phyloP scores from a whole-genome alignment of 2,888 invertebrate species.

The Diogma glabrata region DNA sequence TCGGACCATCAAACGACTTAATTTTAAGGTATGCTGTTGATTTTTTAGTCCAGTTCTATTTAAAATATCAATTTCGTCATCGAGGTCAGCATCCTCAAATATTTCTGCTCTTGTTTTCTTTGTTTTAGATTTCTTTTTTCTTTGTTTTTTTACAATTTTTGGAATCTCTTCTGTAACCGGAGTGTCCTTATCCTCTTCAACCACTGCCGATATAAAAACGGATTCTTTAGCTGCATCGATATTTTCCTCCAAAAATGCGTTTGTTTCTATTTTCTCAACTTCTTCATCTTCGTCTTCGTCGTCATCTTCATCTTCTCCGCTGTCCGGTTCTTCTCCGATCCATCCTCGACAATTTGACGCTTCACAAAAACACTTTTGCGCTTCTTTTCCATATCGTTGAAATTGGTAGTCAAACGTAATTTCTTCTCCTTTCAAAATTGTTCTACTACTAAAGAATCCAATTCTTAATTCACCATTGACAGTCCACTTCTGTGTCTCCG shows the following conservation, averaged over 20 bases:
- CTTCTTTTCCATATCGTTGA: conserved; percentile 91
- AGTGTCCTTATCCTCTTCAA: neutral
- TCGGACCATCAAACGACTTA: conserved; percentile 86
- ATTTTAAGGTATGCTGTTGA: conserved; percentile 75
- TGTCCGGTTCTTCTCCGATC: conserved; percentile 83
- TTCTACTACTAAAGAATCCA: conserved; percentile 88
- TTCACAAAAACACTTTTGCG: conserved; percentile 93
- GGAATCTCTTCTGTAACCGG: neutral
- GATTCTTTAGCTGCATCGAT: neutral
- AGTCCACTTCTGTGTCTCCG: conserved; percentile 97
- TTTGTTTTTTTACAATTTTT: conserved; percentile 29
- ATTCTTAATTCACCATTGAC: conserved; percentile 87
- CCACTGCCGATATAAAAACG: neutral
- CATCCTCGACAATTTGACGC: conserved; percentile 83
- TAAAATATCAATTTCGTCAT: conserved; percentile 79
- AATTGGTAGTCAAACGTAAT: conserved; percentile 98
- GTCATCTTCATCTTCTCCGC: conserved; percentile 48
- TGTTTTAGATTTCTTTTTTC: conserved; percentile 29
- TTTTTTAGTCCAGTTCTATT: conserved; percentile 71
- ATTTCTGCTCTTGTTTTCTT: conserved; percentile 38
- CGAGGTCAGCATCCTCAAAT: conserved; percentile 56
- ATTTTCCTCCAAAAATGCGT: neutral
- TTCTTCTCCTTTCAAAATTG: conserved; percentile 80
- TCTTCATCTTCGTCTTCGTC: conserved; percentile 38
- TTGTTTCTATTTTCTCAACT: conserved; percentile 25